These are phyloP conservation scores for Trachemys scripta DNA, from an alignment of 2,113 vertebrate species.

Conservation along the genomic window DNA sequence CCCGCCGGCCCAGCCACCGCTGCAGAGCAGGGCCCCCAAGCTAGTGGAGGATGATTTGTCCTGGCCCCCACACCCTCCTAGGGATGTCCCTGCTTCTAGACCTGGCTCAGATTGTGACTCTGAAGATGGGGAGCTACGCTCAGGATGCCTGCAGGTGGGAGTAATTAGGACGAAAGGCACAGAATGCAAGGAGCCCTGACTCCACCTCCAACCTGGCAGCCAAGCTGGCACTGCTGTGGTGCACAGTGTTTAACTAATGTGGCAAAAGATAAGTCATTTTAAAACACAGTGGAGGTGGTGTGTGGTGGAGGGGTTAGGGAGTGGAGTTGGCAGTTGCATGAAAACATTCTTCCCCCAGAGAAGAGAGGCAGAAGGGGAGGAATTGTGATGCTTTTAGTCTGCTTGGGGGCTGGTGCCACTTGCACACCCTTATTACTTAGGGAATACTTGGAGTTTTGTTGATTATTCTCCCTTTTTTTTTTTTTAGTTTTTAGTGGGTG, in stretches of 20 bases:
- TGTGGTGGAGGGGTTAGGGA: neutral
- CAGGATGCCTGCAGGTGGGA: neutral
- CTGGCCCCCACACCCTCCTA: too few species aligned
- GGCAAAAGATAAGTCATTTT: neutral
- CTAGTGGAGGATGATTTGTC: too few species aligned
- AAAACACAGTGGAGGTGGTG: neutral
- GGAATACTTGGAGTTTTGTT: neutral
- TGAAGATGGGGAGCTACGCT: rapidly evolving
- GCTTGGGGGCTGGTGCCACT: neutral
- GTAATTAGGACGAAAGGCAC: neutral
- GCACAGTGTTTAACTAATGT: rapidly evolving
- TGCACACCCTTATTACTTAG: slow-evolving; percentile 7
- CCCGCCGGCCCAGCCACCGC: too few species aligned
- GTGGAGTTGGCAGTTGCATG: neutral
- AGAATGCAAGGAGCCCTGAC: neutral
- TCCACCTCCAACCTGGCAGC: neutral
- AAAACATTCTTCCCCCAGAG: neutral
- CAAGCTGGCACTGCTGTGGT: too few species aligned
- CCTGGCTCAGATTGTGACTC: neutral
- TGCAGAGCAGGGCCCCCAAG: too few species aligned
- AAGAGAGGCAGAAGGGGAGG: neutral
- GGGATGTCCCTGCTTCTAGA: too few species aligned
- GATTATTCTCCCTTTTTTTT: neutral
- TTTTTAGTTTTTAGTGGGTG: slow-evolving; percentile 5
- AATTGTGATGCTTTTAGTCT: neutral